Conservation (phyloP, 2,797 vertebrate genomes). For the Argya squamiceps region DNA sequence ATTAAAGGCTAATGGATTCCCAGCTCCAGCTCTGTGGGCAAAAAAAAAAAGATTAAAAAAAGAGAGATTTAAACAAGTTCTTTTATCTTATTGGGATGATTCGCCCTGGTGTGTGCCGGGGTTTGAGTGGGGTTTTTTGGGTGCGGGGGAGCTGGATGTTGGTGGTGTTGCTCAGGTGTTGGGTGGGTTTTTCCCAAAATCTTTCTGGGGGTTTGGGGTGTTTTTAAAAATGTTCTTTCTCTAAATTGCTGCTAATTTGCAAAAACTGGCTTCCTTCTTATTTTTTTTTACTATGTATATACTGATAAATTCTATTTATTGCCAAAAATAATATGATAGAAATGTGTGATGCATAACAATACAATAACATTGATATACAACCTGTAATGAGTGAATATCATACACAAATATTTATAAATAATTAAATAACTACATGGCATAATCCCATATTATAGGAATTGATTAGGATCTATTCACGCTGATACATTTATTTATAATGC, state of each 20-base stretch:
- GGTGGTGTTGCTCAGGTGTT: rapidly evolving
- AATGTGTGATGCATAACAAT: rapidly evolving
- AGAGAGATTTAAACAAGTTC: constrained; percentile 75
- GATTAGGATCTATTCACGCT: not conserved
- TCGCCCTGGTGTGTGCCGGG: not conserved
- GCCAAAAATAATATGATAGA: no score
- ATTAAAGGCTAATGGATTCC: constrained; percentile 99
- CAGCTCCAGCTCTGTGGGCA: constrained; percentile 81
- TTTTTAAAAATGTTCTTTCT: not conserved
- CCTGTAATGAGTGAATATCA: not conserved
- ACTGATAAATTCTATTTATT: not conserved
- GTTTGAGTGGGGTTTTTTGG: rapidly evolving
- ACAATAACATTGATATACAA: rapidly evolving
- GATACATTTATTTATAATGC: not conserved
- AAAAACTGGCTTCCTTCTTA: no score
- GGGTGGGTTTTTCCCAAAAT: rapidly evolving
- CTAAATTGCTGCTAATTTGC: not conserved
- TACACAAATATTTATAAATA: not conserved
- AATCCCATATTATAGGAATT: not conserved
- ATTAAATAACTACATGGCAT: not conserved
- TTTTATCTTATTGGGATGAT: constrained; percentile 64
- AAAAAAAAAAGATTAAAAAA: not conserved
- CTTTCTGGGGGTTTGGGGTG: not conserved
- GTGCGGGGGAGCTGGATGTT: rapidly evolving
- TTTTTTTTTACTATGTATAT: not conserved